Evolutionary conservation across 2,888 invertebrate genomes (phyloP).

Genomic region (Cacoxenus indagator): DNA sequence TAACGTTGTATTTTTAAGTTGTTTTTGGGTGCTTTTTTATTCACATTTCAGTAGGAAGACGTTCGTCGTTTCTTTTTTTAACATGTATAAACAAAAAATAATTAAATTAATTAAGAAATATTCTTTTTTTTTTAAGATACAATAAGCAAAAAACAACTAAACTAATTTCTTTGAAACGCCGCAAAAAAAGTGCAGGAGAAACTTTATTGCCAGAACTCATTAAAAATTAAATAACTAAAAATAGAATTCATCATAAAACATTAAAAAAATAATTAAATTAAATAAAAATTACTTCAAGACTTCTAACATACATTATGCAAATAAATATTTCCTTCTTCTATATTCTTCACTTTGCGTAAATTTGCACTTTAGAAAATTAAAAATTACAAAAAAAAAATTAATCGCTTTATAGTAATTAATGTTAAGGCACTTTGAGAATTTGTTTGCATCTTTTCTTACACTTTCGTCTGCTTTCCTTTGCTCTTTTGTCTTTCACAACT

Average conservation of each 20-base stretch:
- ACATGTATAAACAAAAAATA: neutral
- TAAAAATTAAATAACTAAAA: no score
- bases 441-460: constrained; percentile 20
- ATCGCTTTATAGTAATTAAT: constrained; percentile 38
- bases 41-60: no score
- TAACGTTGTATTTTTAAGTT: neutral
- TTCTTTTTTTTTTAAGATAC: neutral
- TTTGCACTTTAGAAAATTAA: neutral
- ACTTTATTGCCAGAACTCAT: no score
- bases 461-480: neutral
- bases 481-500: neutral
- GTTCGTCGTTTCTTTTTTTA: neutral
- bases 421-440: constrained; percentile 66
- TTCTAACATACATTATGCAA: no score
- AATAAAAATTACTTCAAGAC: no score
- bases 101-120: neutral
- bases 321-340: no score
- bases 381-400: neutral
- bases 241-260: no score
- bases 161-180: no score
- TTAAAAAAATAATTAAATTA: no score
- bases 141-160: neutral
- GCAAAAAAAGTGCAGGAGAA: no score
- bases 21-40: neutral
- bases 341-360: neutral